Evolutionary conservation across 1,140 invertebrate species (phyloP).

Genomic region (Achroia grisella): DNA sequence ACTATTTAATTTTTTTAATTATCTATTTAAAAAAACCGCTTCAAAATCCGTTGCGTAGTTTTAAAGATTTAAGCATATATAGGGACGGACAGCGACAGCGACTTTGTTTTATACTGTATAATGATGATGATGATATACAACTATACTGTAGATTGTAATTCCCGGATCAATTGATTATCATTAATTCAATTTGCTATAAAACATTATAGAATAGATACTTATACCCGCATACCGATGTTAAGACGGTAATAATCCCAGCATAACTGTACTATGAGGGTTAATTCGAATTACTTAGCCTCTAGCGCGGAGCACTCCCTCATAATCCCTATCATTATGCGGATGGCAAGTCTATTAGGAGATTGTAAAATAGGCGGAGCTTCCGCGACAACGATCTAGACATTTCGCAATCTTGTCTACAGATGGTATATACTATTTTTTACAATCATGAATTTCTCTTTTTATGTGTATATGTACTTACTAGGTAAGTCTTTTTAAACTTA

Average conservation of each 20-base stretch:
- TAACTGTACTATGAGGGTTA: slow-evolving; percentile 21
- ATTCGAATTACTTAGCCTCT: slow-evolving; percentile 35
- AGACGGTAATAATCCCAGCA: slow-evolving; percentile 24
- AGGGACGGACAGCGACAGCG: no score
- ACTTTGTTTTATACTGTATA: no score
- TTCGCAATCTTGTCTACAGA: slow-evolving; percentile 8
- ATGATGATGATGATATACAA: no score
- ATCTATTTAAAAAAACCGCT: no score
- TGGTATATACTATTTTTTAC: no score
- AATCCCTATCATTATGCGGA: slow-evolving; percentile 17
- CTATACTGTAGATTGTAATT: no score
- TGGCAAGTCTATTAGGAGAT: slow-evolving; percentile 21
- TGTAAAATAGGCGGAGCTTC: slow-evolving; percentile 25
- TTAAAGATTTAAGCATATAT: no score
- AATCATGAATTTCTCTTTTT: no score
- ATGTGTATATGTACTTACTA: no score
- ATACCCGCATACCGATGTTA: slow-evolving; percentile 17
- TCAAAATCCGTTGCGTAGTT: no score
- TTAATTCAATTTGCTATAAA: slow-evolving; percentile 26
- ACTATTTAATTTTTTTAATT: no score
- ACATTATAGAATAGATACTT: slow-evolving; percentile 23
- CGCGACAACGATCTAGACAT: slow-evolving; percentile 42
- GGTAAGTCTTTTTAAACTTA: no score
- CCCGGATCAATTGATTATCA: slow-evolving; percentile 1
- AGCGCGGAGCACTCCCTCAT: slow-evolving; percentile 23